Percentiles rank a stretch among this genome's conserved stretches.
Evolutionary conservation across 2,113 vertebrate genomes (phyloP).

Genomic region (Crotalus helleri): DNA sequence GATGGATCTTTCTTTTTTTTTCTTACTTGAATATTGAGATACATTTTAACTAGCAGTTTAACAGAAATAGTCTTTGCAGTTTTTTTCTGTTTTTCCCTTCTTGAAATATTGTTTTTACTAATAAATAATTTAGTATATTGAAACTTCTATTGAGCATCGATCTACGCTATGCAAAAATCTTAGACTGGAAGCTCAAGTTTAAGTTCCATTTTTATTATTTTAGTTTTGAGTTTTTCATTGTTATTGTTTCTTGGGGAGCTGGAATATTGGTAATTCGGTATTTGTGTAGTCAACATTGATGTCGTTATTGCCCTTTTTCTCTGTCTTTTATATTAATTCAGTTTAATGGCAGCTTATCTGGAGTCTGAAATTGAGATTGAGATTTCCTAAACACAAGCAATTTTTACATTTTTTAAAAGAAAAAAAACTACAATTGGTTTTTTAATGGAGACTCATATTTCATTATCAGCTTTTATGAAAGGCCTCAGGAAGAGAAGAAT

Average conservation of each 20-base stretch:
- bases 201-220: not conserved
- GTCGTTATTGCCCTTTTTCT: not conserved
- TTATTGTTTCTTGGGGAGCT: not conserved
- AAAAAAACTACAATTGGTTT: not conserved
- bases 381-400: not conserved
- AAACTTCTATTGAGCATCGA: not conserved
- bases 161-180: not conserved
- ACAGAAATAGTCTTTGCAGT: not conserved
- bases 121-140: not conserved
- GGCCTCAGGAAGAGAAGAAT: not conserved
- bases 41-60: not conserved
- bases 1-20: fast-evolving
- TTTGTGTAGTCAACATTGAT: not conserved
- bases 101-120: not conserved
- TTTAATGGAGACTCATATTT: not conserved
- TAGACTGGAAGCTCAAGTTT: not conserved
- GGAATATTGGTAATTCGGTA: not conserved
- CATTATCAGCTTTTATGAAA: not conserved
- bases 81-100: not conserved
- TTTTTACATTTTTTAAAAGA: not conserved
- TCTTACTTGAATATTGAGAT: not conserved
- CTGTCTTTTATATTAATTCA: not conserved
- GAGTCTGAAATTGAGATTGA: not conserved
- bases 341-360: not conserved
- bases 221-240: not conserved